These are phyloP conservation scores for Phrixothrix hirtus DNA, from an alignment of 2,888 invertebrate species.

Conservation along the genomic window DNA sequence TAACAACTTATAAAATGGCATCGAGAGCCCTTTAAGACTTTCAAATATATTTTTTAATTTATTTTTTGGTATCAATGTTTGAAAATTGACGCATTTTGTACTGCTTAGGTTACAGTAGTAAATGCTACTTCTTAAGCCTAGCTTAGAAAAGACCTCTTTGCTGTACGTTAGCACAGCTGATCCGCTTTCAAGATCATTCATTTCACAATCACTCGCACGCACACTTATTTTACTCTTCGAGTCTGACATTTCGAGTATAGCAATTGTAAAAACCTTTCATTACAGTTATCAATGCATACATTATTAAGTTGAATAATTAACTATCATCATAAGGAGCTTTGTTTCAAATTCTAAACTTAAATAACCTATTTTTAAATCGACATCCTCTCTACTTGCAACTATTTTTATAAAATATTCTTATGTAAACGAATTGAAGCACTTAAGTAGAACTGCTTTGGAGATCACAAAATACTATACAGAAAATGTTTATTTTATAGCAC, in stretches of 20 bases:
- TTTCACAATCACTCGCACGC: slow-evolving; percentile 20
- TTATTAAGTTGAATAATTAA: too few species aligned
- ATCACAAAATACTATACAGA: too few species aligned
- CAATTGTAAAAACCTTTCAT: slow-evolving; percentile 11
- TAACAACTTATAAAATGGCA: slow-evolving; percentile 48
- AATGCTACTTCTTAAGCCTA: slow-evolving; percentile 47
- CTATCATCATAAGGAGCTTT: too few species aligned
- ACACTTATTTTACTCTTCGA: slow-evolving; percentile 22
- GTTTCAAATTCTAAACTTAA: too few species aligned
- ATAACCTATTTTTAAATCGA: too few species aligned
- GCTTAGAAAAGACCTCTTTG: slow-evolving; percentile 24
- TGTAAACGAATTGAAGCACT: too few species aligned
- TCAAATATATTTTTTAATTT: slow-evolving; percentile 11
- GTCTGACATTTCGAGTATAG: slow-evolving; percentile 23
- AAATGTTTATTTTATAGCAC: too few species aligned
- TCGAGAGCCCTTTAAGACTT: slow-evolving; percentile 41
- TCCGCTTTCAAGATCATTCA: slow-evolving; percentile 16
- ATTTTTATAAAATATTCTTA: too few species aligned
- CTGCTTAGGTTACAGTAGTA: slow-evolving; percentile 47
- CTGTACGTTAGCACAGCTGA: slow-evolving; percentile 17
- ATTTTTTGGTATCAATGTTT: slow-evolving; percentile 46
- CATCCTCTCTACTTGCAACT: too few species aligned
- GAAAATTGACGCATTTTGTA: slow-evolving; percentile 45
- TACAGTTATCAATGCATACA: too few species aligned
- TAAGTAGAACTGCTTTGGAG: too few species aligned